phyloP scores from a whole-genome alignment of 2,113 vertebrate genomes.

The Ursus arctos region DNA sequence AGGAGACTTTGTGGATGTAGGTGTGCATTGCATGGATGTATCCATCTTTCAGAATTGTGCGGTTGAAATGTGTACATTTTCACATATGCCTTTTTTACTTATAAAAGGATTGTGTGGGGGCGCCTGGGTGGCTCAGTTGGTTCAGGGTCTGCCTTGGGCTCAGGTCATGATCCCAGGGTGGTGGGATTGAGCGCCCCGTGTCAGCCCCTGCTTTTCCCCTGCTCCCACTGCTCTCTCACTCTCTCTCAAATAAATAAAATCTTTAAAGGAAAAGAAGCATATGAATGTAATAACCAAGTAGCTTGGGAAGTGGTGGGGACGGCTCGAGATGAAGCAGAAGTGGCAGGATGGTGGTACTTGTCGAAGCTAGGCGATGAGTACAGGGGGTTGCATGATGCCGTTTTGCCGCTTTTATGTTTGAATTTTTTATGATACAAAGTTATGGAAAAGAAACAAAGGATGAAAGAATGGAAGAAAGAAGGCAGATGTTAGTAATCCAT shows the following conservation, averaged over 20 bases:
- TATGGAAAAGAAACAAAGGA: not conserved
- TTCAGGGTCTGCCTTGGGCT: not conserved
- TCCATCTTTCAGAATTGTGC: not conserved
- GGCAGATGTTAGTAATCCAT: not conserved
- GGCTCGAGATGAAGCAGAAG: not conserved
- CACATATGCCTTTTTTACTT: not conserved
- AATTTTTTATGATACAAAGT: not conserved
- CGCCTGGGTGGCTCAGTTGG: not conserved
- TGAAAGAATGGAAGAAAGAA: not conserved
- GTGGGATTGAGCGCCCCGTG: not conserved
- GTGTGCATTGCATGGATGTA: not conserved
- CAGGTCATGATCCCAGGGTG: not conserved
- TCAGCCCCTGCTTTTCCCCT: not conserved
- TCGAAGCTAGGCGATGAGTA: not conserved
- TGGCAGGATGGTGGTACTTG: not conserved
- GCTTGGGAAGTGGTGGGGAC: not conserved
- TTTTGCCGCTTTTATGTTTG: slow-evolving; percentile 6
- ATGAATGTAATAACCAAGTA: not conserved
- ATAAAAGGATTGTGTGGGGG: not conserved
- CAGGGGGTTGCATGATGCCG: not conserved
- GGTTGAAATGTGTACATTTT: not conserved
- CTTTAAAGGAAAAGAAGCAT: not conserved
- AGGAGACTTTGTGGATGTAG: not conserved
- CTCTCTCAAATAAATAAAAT: not conserved
- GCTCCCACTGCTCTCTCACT: not conserved